phyloP scores from a whole-genome alignment of 1,140 invertebrate species.

The Caenorhabditis briggsae region DNA sequence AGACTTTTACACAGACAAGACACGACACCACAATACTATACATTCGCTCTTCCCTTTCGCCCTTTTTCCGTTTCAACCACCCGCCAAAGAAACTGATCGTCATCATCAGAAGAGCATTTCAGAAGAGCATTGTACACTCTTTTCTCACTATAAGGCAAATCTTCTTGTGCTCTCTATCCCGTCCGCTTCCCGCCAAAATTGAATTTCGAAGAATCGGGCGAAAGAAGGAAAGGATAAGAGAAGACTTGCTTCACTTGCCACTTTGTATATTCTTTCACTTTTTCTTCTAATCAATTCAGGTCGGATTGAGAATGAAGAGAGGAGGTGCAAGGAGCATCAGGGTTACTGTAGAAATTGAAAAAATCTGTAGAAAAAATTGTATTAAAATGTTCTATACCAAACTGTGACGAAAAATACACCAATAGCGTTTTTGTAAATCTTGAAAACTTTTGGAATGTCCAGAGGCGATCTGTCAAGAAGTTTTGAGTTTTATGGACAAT shows the following conservation, averaged over 20 bases:
- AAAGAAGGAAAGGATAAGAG: slow-evolving; percentile 8
- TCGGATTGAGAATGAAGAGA: neutral
- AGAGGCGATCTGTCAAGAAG: no score
- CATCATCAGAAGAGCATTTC: slow-evolving; percentile 3
- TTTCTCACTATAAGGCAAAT: neutral
- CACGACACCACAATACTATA: slow-evolving; percentile 39
- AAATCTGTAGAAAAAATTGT: neutral
- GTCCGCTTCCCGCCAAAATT: slow-evolving; percentile 1
- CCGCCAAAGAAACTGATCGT: slow-evolving; percentile 32
- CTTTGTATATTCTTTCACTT: slow-evolving; percentile 51
- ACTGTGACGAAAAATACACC: neutral
- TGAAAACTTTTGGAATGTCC: no score
- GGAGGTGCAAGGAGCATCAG: neutral
- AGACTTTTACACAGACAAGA: slow-evolving; percentile 10
- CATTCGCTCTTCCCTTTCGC: slow-evolving; percentile 2
- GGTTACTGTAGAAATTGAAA: neutral
- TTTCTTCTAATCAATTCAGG: slow-evolving; percentile 20
- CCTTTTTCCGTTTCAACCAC: neutral
- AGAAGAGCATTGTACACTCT: slow-evolving; percentile 29
- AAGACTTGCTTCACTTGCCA: slow-evolving; percentile 48
- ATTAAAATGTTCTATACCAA: neutral
- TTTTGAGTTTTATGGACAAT: no score
- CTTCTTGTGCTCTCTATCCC: neutral
- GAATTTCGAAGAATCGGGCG: slow-evolving; percentile 19
- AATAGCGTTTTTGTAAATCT: no score